These are phyloP conservation scores for Platichthys flesus DNA, from an alignment of 2,113 vertebrate species.

Conservation along the genomic window DNA sequence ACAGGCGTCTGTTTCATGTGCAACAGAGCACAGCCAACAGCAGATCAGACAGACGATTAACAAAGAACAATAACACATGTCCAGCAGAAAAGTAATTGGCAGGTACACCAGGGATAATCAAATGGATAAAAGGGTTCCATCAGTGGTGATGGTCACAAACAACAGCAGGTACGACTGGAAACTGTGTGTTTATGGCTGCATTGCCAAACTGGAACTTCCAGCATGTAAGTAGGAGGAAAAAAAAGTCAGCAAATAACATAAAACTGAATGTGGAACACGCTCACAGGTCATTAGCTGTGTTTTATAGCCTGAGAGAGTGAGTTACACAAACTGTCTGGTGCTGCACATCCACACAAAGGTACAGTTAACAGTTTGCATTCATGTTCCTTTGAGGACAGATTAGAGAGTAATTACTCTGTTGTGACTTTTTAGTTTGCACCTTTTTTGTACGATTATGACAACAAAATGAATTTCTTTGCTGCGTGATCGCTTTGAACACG, in stretches of 20 bases:
- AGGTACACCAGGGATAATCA: slow-evolving; percentile 1
- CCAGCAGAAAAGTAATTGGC: background rate
- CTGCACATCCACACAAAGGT: background rate
- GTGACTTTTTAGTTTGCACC: slow-evolving; percentile 5
- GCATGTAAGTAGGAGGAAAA: background rate
- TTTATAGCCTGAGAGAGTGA: slow-evolving; percentile 5
- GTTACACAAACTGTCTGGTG: background rate
- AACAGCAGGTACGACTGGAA: slow-evolving; percentile 23
- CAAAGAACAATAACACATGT: background rate
- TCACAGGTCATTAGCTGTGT: slow-evolving; percentile 28
- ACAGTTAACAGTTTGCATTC: background rate
- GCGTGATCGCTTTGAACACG: background rate
- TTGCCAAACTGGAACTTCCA: slow-evolving; percentile 47
- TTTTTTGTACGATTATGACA: background rate
- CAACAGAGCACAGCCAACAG: background rate
- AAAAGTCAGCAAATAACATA: slow-evolving; percentile 24
- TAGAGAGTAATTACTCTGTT: background rate
- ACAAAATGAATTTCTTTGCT: background rate
- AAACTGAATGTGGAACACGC: slow-evolving; percentile 17
- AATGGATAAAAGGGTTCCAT: slow-evolving; percentile 11
- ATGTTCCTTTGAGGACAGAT: background rate
- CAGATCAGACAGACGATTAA: background rate
- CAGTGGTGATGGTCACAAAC: slow-evolving; percentile 22
- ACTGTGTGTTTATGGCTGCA: slow-evolving; percentile 44
- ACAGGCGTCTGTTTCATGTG: background rate